Percentiles rank a stretch among this genome's conserved stretches.
phyloP scores from a whole-genome alignment of 2,113 vertebrate genomes.

The Bucco capensis region DNA sequence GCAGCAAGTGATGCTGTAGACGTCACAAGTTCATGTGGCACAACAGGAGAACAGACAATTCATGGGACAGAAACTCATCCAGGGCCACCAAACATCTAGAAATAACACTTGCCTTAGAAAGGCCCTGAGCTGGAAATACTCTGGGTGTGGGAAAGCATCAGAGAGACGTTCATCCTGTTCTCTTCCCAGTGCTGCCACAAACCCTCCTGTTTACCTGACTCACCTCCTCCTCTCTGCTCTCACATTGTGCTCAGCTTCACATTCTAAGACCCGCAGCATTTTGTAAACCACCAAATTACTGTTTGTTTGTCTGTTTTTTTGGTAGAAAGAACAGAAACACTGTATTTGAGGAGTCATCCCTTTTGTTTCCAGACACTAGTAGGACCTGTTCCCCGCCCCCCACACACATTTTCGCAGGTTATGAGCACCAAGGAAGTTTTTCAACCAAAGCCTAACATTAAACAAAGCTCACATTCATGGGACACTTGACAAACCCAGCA shows the following conservation, averaged over 20 bases:
- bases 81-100: background rate
- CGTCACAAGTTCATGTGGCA: background rate
- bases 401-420: background rate
- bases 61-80: background rate
- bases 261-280: background rate
- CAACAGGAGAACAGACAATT: background rate
- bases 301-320: background rate
- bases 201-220: background rate
- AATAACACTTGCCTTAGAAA: background rate
- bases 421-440: background rate
- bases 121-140: background rate
- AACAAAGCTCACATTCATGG: background rate
- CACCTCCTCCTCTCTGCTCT: background rate
- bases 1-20: accelerated
- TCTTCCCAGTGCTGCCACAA: background rate
- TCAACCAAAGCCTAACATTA: background rate
- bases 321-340: background rate
- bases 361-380: background rate
- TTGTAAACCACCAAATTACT: background rate
- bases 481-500: background rate
- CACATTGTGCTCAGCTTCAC: background rate
- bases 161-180: accelerated
- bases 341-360: background rate
- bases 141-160: background rate
- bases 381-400: background rate